Evolutionary conservation across 2,888 invertebrate genomes (phyloP), one percentile per base, ranked within the genome.

Genomic region (Brachylomia viminalis): DNA sequence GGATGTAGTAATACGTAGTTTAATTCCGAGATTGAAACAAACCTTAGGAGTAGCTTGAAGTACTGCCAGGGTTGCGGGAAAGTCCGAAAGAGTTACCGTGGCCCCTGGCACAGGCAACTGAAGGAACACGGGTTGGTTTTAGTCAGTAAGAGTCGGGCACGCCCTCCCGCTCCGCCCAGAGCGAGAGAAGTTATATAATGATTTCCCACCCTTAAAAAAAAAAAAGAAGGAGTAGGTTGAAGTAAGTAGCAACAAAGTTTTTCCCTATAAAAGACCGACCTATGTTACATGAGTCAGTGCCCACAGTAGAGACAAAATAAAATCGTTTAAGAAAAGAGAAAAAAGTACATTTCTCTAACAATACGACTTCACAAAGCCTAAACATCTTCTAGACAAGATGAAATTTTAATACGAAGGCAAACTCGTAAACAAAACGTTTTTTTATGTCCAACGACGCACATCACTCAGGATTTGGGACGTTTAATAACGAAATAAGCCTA

Each of bases 391-490:
- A 80, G 83, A 64, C 76, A 56, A 70, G 54, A 85, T 85, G 72
- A 76, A 82, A 85, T 77, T 84, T 77, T 84, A 82, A 83, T 71
- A 80, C 59, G 74, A 78, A 67, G 62, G 59, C 52, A 64, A 64
- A 66, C 65, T 83, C 85, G 75, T 80, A 85, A 85, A 85, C 73
- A 75, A 77, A 79, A 80, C 62, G 61, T 67, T 83, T 85, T 83
- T 85, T 82, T 83, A 85, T 49, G 66, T 72, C 65, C 70, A 80
- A 72, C 74, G 80, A 80, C 78, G 76, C 69, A 72, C 74, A 80
- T 78, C 77, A 62, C 61, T 84, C 75, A 59, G 79, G 71, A 66
- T 81, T 76, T 76, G 30, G 52, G 66, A 72, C 54, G 61, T 84
- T 84, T 82, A 79, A 75, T 84, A 82, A 77, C 74, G 71, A 66